Evolutionary conservation across 1,140 invertebrate species (phyloP).

Genomic region (Penaeus chinensis): DNA sequence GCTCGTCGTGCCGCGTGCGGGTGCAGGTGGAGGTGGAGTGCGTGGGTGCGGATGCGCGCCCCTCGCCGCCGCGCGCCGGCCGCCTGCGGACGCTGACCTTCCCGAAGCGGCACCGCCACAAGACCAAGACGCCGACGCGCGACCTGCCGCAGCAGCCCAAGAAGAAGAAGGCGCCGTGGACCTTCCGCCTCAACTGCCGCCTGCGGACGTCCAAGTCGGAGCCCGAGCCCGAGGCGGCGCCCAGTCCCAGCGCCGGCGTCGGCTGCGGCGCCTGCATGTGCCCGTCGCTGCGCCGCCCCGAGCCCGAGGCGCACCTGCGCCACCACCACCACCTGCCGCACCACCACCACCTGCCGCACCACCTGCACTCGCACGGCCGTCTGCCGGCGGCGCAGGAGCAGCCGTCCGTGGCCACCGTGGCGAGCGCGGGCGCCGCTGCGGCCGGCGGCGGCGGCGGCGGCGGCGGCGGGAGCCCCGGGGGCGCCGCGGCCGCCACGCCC

Average conservation of each 20-base stretch:
- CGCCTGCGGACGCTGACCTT: slow-evolving; percentile 54
- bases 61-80: slow-evolving; percentile 32
- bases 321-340: slow-evolving; percentile 32
- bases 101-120: slow-evolving; percentile 54
- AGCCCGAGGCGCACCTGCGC: slow-evolving; percentile 36
- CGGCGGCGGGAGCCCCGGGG: no score
- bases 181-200: slow-evolving; percentile 59
- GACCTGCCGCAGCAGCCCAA: slow-evolving; percentile 50
- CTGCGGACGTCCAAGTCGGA: slow-evolving; percentile 51
- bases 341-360: slow-evolving; percentile 31
- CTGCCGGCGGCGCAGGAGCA: slow-evolving; percentile 20
- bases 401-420: slow-evolving; percentile 11
- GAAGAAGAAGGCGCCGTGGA: slow-evolving; percentile 63
- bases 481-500: slow-evolving; percentile 64
- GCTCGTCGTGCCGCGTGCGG: slow-evolving; percentile 48
- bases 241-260: slow-evolving; percentile 9
- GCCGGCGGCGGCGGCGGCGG: slow-evolving; percentile 38
- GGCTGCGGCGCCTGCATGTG: slow-evolving; percentile 58
- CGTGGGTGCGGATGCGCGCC: slow-evolving; percentile 41
- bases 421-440: slow-evolving; percentile 3
- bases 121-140: slow-evolving; percentile 50
- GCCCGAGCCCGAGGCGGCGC: slow-evolving; percentile 31
- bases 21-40: slow-evolving; percentile 61
- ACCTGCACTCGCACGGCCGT: neutral
- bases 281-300: slow-evolving; percentile 40